Base-by-base conservation (phyloP, 2,888 invertebrate species). In the Drosophila emarginata region DNA sequence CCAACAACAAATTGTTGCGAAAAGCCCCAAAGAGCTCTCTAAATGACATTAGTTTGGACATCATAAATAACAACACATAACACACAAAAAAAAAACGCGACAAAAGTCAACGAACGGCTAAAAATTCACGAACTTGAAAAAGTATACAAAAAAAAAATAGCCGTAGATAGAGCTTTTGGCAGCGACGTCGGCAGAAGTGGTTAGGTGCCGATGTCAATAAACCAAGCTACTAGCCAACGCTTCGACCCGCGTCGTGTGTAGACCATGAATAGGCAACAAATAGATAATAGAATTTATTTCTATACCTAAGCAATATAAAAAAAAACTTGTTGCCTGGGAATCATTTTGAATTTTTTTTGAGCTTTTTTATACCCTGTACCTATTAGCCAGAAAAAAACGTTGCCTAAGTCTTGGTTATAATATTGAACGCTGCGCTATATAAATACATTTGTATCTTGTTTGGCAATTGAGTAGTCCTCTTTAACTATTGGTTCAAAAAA, bases 91-190 rank as follows among this genome's bases (percentile, higher is more conserved):
- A 4, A 45, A 82, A 78, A 68, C 84, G 23, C 60, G 52, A 64
- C 74, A 76, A 79, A 78, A 86, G 86, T 86, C 86, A 86, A 86
- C 81, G 86, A 77, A 88, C 86, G 88, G 78, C 87, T 80, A 84
- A 86, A 86, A 88, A 81, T 86, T 86, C 88, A 86, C 87, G 87
- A 84, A 88, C 86, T 83, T 88, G 84, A 82, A 79, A 78, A 72
- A 32, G 11, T 9, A 32, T 32, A 28, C 28, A 9, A 32, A 66
- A 74, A 56, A 65, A 60, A 37, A 53, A 62, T 60, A 70, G 53
- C 53, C 52, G 61, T 69, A 76, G 15, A 45, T 69, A 76, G 15
- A 45, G 59, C 56, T 62, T 64, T 52, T 65, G 58, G 61, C 66
- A 67, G 53, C 36, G 54, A 59, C 65, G 69, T 51, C 18, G 64